Base-by-base conservation (phyloP, 2,888 invertebrate genomes). In the Dromius quadrimaculatus region DNA sequence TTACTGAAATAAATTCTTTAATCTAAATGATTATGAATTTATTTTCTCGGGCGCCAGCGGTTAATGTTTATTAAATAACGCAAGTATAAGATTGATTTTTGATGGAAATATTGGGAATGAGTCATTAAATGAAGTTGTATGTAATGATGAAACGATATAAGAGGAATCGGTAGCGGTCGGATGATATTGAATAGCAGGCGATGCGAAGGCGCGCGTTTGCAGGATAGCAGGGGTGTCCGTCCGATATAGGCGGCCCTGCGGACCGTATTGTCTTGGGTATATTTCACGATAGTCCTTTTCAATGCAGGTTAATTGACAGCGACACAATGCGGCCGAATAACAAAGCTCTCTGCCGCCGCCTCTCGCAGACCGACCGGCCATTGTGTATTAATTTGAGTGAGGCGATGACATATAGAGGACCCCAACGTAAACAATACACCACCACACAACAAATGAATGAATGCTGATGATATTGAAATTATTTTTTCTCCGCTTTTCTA, bases 231-330 rank as follows among this genome's bases (percentile, higher is more conserved):
- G 50, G 50, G 50, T 54, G 50, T 54, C 50, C 28, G 28, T 28
- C 28, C 41, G 50, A 59, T 59, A 9, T 15, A 3, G 15, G n/a
- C 28, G 19, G 28, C 28, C 8, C 50, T 54, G 50, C 66, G 66
- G 75, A 74, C 74, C 73, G 78, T 74, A 80, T 79, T 79, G 78
- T 81, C 81, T 81, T 80, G 80, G 79, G 70, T 70, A 79, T 81
- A 80, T 80, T 81, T 81, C 78, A 79, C 79, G 77, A 81, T 80
- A 79, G 78, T 80, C 79, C 78, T 79, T 70, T 70, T 81, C 79
- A 80, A 80, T 80, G 78, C 80, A 81, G 80, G 79, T 81, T 81
- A 81, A 81, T 81, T 81, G 81, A 81, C 80, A 80, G 78, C 75
- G 79, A 80, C 79, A 81, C 80, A 81, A 81, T 80, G 79, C 79